Conservation (phyloP, 2,113 vertebrate genomes). For the Pungitius pungitius region DNA sequence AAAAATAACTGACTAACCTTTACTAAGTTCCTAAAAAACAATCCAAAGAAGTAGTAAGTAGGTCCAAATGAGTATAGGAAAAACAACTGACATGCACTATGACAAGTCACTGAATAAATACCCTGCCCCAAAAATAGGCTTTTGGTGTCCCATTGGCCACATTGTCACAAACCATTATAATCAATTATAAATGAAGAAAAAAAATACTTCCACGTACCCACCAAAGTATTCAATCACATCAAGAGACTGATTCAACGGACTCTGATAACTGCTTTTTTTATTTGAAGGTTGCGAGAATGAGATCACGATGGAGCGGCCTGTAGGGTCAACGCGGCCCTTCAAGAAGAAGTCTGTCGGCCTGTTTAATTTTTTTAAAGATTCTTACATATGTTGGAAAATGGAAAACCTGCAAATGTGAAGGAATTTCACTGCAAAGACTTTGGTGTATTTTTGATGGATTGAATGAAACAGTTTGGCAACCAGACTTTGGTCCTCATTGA, state of each 20-base stretch:
- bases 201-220: constrained; percentile 15
- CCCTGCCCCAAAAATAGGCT: too few relatives aligned
- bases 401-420: background rate
- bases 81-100: too few relatives aligned
- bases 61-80: too few relatives aligned
- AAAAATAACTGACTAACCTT: too few relatives aligned
- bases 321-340: constrained; percentile 95
- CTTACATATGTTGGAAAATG: background rate
- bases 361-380: background rate
- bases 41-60: too few relatives aligned
- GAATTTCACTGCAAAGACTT: background rate
- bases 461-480: constrained; percentile 98
- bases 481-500: constrained; percentile 99
- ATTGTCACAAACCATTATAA: background rate
- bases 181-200: background rate
- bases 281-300: constrained; percentile 86
- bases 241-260: constrained; percentile 13
- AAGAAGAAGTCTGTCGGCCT: constrained; percentile 87
- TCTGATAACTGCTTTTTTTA: constrained; percentile 3
- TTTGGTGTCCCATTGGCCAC: background rate
- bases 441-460: constrained; percentile 84
- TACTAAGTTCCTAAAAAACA: too few relatives aligned
- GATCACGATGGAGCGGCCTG: constrained; percentile 96
- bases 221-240: constrained; percentile 10
- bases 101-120: too few relatives aligned